Percentiles rank a stretch among this genome's conserved stretches.
Conservation (phyloP, 2,797 vertebrate species). For the Naso thynnoides region DNA sequence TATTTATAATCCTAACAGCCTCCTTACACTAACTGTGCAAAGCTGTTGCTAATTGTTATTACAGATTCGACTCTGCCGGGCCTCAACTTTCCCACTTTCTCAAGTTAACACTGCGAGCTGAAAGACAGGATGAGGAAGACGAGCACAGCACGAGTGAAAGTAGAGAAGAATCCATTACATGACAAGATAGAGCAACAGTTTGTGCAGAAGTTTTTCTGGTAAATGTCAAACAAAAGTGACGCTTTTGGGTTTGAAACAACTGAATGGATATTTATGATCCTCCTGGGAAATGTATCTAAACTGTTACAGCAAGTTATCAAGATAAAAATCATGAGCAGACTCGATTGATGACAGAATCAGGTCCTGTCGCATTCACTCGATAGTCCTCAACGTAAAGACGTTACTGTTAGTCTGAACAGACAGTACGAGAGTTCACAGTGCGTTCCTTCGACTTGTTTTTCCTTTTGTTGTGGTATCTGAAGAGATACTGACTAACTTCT, state of each 20-base stretch:
- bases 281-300: background rate
- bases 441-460: too few species aligned
- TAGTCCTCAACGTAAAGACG: too few species aligned
- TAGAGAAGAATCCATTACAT: constrained; percentile 11
- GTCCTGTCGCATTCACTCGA: too few species aligned
- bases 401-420: too few species aligned
- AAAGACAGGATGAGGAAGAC: background rate
- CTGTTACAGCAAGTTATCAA: constrained; percentile 2
- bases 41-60: constrained; percentile 65
- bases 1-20: constrained; percentile 54
- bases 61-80: constrained; percentile 54
- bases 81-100: constrained; percentile 50
- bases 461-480: too few species aligned
- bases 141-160: constrained; percentile 16
- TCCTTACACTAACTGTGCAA: constrained; percentile 50
- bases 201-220: background rate
- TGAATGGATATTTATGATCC: background rate
- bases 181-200: background rate
- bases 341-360: background rate
- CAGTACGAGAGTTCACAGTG: too few species aligned
- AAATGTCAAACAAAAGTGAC: background rate
- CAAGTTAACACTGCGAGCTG: constrained; percentile 32
- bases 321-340: background rate
- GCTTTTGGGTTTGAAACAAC: background rate
- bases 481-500: too few species aligned